Evolutionary conservation across 2,888 invertebrate species (phyloP), one percentile per base, ranked within the genome.

Genomic region (Digitonthophagus gazella): DNA sequence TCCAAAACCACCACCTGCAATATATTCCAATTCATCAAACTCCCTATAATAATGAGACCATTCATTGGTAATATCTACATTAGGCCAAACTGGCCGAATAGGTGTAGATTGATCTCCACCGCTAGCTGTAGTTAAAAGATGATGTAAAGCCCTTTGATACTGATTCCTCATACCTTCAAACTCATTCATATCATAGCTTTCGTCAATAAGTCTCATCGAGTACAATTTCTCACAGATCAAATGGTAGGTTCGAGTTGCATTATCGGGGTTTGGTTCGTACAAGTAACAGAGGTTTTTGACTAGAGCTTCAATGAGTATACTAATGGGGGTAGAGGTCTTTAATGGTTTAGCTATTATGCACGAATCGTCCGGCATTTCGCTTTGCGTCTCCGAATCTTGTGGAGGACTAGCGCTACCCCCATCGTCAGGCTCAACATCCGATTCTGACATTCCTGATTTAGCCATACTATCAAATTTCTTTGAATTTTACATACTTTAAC

Each of bases 1-100:
- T 0, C 93, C 93, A 78, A 93, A 93, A 15, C 92, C 93, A 8
- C 92, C 92, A 15, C 86, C 86, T 69, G 90, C 91, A 71, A 92
- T 90, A 73, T 86, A 91, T 72, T 84, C 87, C 0, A 90, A 77
- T 79, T 92, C 91, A 71, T 89, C 86, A 80, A 91, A 92, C 76
- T 92, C 92, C 67, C 86, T 84, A 64, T 85, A 84, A 79, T 92
- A 92, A 58, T 91, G 85, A 0, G 91, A 91, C 86, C 86, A 87
- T 75, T 87, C 86, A 15, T 85, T 78, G 0, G 84, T 80, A 0
- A 85, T 83, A n/a, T 86, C 85, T 72, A 81, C 81, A 55, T 85
- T 85, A 0, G 86, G 86, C 86, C 86, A 87, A 1, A 85, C 80
- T 0, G 82, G 84, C 57, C 85, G 85, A 2, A 87, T 71, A 1